Conservation (phyloP, 2,888 invertebrate genomes). For the Leptura quadrifasciata region DNA sequence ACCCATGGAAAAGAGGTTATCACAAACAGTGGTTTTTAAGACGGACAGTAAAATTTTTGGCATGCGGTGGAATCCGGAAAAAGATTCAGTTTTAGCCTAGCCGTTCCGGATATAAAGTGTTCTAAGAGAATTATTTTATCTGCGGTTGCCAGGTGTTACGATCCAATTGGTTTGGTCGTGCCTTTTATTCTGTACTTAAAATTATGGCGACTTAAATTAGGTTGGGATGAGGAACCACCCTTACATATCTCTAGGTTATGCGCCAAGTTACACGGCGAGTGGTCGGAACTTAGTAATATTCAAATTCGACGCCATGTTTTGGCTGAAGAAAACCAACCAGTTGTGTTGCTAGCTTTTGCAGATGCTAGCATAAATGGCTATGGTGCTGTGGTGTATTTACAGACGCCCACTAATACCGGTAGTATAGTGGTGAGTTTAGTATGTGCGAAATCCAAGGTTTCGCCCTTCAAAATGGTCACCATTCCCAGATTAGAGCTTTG, state of each 20-base stretch:
- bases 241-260: background rate
- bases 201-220: too few relatives aligned
- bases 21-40: too few relatives aligned
- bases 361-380: background rate
- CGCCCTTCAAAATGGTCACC: too few relatives aligned
- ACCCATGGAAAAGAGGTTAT: background rate
- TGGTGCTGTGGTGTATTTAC: slow-evolving; percentile 4
- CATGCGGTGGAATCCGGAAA: slow-evolving; percentile 35
- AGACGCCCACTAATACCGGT: background rate
- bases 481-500: too few relatives aligned
- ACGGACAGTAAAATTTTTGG: slow-evolving; percentile 38
- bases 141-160: too few relatives aligned
- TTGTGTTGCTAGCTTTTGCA: slow-evolving; percentile 25
- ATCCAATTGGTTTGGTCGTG: too few relatives aligned
- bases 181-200: too few relatives aligned
- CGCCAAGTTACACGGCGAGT: background rate
- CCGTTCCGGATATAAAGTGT: too few relatives aligned
- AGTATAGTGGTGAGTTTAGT: background rate
- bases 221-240: slow-evolving; percentile 17
- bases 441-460: background rate
- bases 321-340: slow-evolving; percentile 4
- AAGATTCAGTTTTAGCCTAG: slow-evolving; percentile 21
- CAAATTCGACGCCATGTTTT: too few relatives aligned
- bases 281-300: too few relatives aligned
- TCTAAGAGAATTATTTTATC: too few relatives aligned